Conservation (phyloP, 2,888 invertebrate genomes). For the Meloe dianella region DNA sequence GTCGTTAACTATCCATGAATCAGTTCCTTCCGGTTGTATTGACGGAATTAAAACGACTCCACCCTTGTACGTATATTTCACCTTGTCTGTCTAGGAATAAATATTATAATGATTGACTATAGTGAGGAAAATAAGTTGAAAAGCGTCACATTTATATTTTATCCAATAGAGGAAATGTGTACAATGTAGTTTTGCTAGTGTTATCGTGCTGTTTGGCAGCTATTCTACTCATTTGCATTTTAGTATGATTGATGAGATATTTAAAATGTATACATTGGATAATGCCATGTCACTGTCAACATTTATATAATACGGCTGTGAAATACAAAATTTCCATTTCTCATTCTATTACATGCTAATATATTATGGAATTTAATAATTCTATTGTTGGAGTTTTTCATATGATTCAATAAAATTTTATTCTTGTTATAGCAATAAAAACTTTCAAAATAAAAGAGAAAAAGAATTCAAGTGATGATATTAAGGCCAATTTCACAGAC, state of each 20-base stretch:
- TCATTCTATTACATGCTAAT: background rate
- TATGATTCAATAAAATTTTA: background rate
- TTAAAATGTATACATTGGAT: constrained; percentile 41
- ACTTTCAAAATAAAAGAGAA: background rate
- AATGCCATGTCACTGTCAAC: constrained; percentile 41
- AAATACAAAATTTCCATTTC: constrained; percentile 22
- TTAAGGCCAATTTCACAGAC: constrained; percentile 28
- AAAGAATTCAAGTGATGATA: constrained; percentile 14
- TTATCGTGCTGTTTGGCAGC: constrained; percentile 24
- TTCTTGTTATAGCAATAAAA: background rate
- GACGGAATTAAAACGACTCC: background rate
- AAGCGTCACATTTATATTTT: background rate
- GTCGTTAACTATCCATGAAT: constrained; percentile 47
- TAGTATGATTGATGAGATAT: constrained; percentile 46
- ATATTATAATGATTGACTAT: background rate
- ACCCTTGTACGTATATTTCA: background rate
- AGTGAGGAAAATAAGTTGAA: background rate
- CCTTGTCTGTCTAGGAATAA: background rate
- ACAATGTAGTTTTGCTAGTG: constrained; percentile 29
- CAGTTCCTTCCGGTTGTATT: constrained; percentile 50
- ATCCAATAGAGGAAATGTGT: background rate
- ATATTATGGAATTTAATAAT: constrained; percentile 8
- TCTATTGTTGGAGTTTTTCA: background rate
- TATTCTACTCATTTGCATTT: constrained; percentile 43
- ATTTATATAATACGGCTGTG: constrained; percentile 15